These are phyloP conservation scores for Serranus cabrilla DNA, from an alignment of 2,797 vertebrate species.

Conservation along the genomic window DNA sequence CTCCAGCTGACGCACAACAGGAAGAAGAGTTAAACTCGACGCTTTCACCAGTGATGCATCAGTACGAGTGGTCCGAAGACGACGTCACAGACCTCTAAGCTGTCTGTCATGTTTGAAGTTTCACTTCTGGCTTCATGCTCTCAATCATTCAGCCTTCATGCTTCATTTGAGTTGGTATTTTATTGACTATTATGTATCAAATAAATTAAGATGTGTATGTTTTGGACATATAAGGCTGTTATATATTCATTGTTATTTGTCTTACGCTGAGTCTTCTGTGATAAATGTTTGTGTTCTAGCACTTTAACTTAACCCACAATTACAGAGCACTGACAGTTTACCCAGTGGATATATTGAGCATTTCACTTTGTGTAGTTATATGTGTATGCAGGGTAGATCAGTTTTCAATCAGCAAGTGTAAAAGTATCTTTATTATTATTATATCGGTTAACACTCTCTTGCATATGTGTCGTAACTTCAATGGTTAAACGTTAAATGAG, in stretches of 20 bases:
- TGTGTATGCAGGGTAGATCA: conserved; percentile 14
- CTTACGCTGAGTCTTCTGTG: not conserved
- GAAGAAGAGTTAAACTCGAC: conserved; percentile 36
- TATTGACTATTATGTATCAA: not conserved
- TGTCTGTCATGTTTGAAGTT: not conserved
- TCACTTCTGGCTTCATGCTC: not conserved
- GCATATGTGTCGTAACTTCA: conserved; percentile 14
- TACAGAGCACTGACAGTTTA: not conserved
- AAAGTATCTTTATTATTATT: not conserved
- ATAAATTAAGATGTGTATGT: not conserved
- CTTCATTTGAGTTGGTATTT: conserved; percentile 3
- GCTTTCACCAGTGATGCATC: conserved; percentile 37
- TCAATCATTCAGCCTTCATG: not conserved
- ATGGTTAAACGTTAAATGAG: not conserved
- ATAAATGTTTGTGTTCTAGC: conserved; percentile 7
- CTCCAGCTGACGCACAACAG: conserved; percentile 24
- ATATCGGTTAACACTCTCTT: conserved; percentile 2
- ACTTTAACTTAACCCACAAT: not conserved
- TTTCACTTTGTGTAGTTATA: conserved; percentile 6
- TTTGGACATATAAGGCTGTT: not conserved
- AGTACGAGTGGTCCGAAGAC: conserved; percentile 65
- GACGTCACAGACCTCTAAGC: conserved; percentile 75
- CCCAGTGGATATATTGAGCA: not conserved
- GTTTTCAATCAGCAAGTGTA: not conserved
- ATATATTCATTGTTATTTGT: not conserved